phyloP scores from a whole-genome alignment of 92 coral and sea anemone genomes.

The Ricordea florida region DNA sequence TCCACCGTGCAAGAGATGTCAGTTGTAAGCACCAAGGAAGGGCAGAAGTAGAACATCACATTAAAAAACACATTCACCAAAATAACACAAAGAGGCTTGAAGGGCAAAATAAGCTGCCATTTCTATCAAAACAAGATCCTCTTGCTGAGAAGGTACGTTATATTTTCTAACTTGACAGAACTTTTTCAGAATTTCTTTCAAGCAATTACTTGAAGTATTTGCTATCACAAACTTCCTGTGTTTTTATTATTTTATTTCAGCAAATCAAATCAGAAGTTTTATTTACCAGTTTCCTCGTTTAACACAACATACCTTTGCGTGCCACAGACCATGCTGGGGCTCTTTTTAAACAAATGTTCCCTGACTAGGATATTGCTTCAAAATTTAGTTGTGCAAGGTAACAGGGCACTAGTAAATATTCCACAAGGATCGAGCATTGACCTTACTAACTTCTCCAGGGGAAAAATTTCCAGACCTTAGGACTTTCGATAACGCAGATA shows the following conservation, averaged over 20 bases:
- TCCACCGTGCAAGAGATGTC: constrained; percentile 16
- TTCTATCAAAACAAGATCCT: not conserved
- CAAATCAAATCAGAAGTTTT: not conserved
- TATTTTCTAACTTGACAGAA: not conserved
- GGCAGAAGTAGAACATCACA: constrained; percentile 1
- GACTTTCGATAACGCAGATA: too few species aligned
- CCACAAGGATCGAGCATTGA: too few species aligned
- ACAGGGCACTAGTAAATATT: too few species aligned
- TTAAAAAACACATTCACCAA: not conserved
- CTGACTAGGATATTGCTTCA: not conserved
- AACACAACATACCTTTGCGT: not conserved
- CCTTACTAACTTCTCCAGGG: too few species aligned
- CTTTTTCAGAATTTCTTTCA: constrained; percentile 15
- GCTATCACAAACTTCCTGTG: not conserved
- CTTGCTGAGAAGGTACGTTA: not conserved
- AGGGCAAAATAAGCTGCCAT: constrained; percentile 15
- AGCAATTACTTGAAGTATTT: not conserved
- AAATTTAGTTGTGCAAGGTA: not conserved
- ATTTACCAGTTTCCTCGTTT: constrained; percentile 1
- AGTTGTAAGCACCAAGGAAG: constrained; percentile 20
- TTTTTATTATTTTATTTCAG: constrained; percentile 8
- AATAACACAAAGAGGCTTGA: constrained; percentile 10
- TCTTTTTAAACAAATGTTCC: not conserved
- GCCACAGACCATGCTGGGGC: not conserved
- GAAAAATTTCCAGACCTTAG: too few species aligned